Evolutionary conservation across 2,113 vertebrate species (phyloP).

Genomic region (Psilopogon haemacephalus): DNA sequence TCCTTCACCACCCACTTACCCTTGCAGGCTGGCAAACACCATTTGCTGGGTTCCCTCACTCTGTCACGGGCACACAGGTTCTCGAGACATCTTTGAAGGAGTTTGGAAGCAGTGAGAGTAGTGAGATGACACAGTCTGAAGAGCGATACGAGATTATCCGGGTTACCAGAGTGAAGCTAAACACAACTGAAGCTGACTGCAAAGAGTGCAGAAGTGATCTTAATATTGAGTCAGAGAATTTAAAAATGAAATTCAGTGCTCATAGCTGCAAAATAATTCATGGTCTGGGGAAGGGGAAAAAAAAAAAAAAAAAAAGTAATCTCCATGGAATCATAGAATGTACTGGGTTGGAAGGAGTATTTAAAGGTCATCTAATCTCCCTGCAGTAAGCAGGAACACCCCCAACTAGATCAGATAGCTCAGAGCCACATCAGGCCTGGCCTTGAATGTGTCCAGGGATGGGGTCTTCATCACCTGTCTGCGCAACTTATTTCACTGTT

Average conservation of each 20-base stretch:
- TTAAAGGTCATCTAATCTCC: too few species aligned
- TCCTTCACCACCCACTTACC: conserved; percentile 49
- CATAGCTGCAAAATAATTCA: neutral
- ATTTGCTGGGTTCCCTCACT: conserved; percentile 33
- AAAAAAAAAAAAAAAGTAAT: neutral
- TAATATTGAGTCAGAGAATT: conserved; percentile 23
- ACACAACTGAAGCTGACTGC: conserved; percentile 13
- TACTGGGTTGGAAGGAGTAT: too few species aligned
- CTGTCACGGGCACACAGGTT: neutral
- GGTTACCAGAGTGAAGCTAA: conserved; percentile 26
- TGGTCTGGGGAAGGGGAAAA: too few species aligned
- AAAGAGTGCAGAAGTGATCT: neutral
- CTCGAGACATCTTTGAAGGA: neutral
- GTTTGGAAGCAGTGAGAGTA: conserved; percentile 38
- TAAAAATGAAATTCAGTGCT: neutral
- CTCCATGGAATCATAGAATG: too few species aligned
- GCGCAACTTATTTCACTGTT: too few species aligned
- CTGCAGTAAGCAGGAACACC: too few species aligned
- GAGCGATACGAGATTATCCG: neutral
- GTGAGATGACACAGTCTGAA: conserved; percentile 21
- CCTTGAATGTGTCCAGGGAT: too few species aligned
- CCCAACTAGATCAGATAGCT: too few species aligned
- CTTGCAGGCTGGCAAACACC: conserved; percentile 42
- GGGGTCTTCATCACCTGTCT: too few species aligned
- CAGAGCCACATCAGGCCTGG: too few species aligned